These are phyloP conservation scores for Erinaceus europaeus DNA, from an alignment of 2,113 vertebrate species.

Conservation along the genomic window DNA sequence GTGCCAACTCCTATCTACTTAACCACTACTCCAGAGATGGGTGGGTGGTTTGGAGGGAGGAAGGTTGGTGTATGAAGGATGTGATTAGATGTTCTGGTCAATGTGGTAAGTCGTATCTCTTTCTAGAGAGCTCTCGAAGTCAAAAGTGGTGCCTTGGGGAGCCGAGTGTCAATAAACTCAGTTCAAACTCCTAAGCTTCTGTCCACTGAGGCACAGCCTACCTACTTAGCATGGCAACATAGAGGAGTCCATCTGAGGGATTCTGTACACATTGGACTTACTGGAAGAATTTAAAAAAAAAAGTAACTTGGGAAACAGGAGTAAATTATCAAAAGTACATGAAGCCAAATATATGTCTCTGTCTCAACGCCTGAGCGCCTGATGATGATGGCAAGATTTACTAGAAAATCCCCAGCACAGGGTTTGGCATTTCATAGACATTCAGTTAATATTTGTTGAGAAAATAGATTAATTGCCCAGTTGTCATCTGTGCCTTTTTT, in stretches of 20 bases:
- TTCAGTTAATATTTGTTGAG: background rate
- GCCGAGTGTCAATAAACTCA: background rate
- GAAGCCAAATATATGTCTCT: background rate
- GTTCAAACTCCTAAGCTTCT: background rate
- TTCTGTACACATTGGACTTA: background rate
- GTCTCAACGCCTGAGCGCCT: background rate
- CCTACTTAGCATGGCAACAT: background rate
- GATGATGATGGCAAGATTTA: background rate
- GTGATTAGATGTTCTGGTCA: background rate
- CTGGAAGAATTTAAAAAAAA: background rate
- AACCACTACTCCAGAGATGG: background rate
- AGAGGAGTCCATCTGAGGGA: background rate
- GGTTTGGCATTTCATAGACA: background rate
- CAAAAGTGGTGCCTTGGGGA: background rate
- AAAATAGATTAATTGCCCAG: background rate
- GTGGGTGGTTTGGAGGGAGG: background rate
- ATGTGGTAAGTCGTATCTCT: background rate
- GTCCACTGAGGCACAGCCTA: background rate
- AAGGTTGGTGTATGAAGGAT: rapidly evolving
- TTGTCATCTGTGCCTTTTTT: background rate
- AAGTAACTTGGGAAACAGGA: background rate
- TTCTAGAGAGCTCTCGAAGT: background rate
- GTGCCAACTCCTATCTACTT: background rate
- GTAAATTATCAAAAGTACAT: background rate
- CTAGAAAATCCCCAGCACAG: background rate